phyloP scores from a whole-genome alignment of 2,888 invertebrate species.

The Trimorus sp. region DNA sequence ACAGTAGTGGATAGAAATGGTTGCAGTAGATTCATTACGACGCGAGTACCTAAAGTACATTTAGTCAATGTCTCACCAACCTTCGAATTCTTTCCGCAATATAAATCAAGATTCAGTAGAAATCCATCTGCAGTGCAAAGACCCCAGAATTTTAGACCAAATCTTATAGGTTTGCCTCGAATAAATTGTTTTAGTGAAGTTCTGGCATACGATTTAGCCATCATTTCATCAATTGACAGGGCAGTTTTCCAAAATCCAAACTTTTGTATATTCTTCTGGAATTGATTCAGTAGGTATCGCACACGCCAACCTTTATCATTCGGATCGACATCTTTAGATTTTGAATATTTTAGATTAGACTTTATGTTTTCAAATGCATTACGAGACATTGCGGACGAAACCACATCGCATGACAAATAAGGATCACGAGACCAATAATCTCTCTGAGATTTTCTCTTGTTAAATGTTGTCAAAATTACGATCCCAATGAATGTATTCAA shows the following conservation, averaged over 20 bases:
- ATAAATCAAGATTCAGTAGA: constrained; percentile 58
- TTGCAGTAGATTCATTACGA: constrained; percentile 60
- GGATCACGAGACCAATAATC: constrained; percentile 53
- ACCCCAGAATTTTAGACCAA: constrained; percentile 65
- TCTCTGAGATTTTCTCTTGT: constrained; percentile 48
- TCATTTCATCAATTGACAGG: constrained; percentile 62
- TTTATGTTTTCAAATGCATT: neutral
- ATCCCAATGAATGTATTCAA: constrained; percentile 55
- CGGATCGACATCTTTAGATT: constrained; percentile 34
- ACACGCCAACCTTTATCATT: constrained; percentile 55
- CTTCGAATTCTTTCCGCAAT: constrained; percentile 60
- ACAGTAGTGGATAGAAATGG: constrained; percentile 40
- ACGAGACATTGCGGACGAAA: neutral
- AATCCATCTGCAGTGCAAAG: constrained; percentile 56
- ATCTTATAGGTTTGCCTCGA: constrained; percentile 62
- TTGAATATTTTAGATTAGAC: constrained; percentile 43
- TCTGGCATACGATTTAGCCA: constrained; percentile 59
- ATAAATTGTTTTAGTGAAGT: constrained; percentile 63
- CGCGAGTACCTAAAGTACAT: constrained; percentile 63
- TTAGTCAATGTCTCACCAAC: constrained; percentile 42
- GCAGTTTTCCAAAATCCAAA: constrained; percentile 52
- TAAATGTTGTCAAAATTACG: constrained; percentile 45
- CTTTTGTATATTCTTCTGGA: constrained; percentile 49
- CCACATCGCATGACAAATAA: neutral
- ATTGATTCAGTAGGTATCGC: constrained; percentile 45